These are phyloP conservation scores for Noctua fimbriata DNA, from an alignment of 2,888 invertebrate genomes.

Conservation along the genomic window DNA sequence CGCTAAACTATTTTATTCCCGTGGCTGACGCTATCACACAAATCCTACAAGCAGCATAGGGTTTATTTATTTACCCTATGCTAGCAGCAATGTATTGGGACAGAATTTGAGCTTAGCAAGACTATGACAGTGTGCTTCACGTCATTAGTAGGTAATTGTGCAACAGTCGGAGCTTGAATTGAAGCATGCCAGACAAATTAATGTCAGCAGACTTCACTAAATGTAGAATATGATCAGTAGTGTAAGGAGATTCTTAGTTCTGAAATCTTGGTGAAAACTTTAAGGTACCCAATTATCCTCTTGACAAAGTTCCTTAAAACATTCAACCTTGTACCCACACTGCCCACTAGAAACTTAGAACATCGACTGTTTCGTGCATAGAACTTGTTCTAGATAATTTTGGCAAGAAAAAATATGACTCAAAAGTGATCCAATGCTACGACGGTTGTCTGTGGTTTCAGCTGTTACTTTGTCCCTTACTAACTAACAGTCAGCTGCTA, in stretches of 20 bases:
- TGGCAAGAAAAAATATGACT: not conserved
- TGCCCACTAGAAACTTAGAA: not conserved
- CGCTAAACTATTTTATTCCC: no score
- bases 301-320: not conserved
- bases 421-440: not conserved
- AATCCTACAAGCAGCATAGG: no score
- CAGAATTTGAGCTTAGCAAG: not conserved
- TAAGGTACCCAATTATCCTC: not conserved
- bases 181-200: not conserved
- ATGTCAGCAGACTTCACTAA: not conserved
- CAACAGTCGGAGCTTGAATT: not conserved
- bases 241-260: not conserved
- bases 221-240: not conserved
- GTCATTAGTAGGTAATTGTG: not conserved
- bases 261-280: not conserved
- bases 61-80: no score
- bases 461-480: no score
- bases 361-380: not conserved
- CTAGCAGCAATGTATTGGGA: no score
- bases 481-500: no score
- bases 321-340: not conserved
- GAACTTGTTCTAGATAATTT: not conserved
- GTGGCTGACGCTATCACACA: no score
- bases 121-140: not conserved
- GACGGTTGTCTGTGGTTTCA: no score